These are phyloP conservation scores for Phyllostomus discolor DNA, from an alignment of 2,113 vertebrate genomes.

Conservation along the genomic window DNA sequence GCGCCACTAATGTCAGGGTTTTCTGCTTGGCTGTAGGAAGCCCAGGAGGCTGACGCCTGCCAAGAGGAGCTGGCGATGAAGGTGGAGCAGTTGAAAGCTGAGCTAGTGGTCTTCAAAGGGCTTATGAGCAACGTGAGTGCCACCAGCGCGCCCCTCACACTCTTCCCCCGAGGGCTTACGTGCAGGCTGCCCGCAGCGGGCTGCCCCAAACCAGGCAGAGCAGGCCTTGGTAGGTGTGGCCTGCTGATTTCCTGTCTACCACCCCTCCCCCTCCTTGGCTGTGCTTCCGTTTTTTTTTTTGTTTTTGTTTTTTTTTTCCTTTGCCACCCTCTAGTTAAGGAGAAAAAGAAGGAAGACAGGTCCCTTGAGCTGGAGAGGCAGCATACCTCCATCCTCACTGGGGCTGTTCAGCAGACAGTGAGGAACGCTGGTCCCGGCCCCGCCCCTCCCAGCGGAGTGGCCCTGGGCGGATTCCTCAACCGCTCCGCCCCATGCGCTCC, in stretches of 20 bases:
- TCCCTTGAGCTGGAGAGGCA: neutral
- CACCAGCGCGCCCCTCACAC: accelerated
- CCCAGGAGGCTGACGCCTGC: slow-evolving; percentile 95
- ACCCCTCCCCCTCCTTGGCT: accelerated
- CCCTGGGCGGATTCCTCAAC: neutral
- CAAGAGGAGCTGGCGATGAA: slow-evolving; percentile 95
- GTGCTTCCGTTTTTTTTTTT: accelerated
- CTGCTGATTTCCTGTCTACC: accelerated
- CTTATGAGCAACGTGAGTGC: slow-evolving; percentile 97
- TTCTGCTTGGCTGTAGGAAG: slow-evolving; percentile 80
- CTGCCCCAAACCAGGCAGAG: neutral
- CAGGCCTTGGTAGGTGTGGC: neutral
- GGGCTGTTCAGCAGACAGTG: neutral
- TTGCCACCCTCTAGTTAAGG: neutral
- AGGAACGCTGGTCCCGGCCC: too few relatives aligned
- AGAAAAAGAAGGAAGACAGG: neutral
- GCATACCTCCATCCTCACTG: accelerated
- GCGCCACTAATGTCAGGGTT: accelerated
- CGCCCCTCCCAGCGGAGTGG: accelerated
- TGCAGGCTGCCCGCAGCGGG: neutral
- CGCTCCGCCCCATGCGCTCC: neutral
- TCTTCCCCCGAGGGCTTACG: neutral
- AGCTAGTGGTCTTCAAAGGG: slow-evolving; percentile 97
- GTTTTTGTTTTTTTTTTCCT: neutral
- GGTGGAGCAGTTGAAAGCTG: slow-evolving; percentile 95